phyloP scores from a whole-genome alignment of 2,113 vertebrate genomes.

The Nannospalax galili region DNA sequence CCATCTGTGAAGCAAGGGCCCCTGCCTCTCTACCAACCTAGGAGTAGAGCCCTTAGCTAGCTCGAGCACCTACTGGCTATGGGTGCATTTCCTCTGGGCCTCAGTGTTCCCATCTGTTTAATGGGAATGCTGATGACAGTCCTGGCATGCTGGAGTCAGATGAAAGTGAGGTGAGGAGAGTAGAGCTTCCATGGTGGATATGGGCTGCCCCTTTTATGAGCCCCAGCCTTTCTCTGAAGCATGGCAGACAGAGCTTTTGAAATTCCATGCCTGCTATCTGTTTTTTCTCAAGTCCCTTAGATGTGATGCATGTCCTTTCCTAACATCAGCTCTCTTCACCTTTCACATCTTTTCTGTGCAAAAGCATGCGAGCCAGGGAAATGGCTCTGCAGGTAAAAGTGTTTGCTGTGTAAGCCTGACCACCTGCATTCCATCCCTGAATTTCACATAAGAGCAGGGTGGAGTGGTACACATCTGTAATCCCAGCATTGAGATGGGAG shows the following conservation, averaged over 20 bases:
- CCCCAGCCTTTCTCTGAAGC: neutral
- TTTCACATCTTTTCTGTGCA: neutral
- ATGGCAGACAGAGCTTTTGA: neutral
- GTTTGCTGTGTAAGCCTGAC: neutral
- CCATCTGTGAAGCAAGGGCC: neutral
- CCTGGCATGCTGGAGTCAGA: neutral
- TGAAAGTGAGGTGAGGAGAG: neutral
- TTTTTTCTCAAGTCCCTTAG: neutral
- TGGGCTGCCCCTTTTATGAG: neutral
- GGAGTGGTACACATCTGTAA: neutral
- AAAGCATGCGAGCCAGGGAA: neutral
- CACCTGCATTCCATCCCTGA: neutral
- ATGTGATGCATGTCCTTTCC: neutral
- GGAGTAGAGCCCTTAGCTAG: neutral
- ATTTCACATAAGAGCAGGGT: neutral
- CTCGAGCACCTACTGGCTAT: neutral
- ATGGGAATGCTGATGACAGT: neutral
- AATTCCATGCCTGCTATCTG: neutral
- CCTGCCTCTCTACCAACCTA: neutral
- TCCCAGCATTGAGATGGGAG: neutral
- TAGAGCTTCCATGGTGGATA: rapidly evolving
- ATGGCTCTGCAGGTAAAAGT: too few relatives aligned
- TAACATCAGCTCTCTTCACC: neutral
- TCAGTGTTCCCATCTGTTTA: neutral
- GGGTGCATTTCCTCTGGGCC: neutral